These are phyloP conservation scores for Saccostrea cuccullata DNA, from an alignment of 1,140 invertebrate species.

Conservation along the genomic window DNA sequence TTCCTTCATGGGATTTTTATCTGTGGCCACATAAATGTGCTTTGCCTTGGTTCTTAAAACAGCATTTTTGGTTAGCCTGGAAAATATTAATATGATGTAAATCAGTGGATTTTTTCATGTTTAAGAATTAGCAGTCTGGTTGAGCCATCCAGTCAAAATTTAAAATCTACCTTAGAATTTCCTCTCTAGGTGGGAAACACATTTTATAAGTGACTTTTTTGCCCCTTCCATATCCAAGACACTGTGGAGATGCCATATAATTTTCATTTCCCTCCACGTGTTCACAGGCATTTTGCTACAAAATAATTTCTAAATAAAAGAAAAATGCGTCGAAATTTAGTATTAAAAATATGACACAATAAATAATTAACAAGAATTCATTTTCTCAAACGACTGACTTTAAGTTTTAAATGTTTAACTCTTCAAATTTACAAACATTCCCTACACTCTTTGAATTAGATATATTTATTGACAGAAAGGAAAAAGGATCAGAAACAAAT, in stretches of 20 bases:
- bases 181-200: slow-evolving; percentile 85
- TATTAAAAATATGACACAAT: too few species aligned
- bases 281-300: slow-evolving; percentile 90
- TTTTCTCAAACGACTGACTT: too few species aligned
- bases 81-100: slow-evolving; percentile 26
- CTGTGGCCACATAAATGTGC: slow-evolving; percentile 92
- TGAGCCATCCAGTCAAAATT: not conserved
- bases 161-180: slow-evolving; percentile 75
- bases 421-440: too few species aligned
- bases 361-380: too few species aligned
- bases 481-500: too few species aligned
- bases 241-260: slow-evolving; percentile 96
- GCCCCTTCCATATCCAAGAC: slow-evolving; percentile 95
- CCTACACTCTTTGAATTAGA: too few species aligned
- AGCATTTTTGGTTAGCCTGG: slow-evolving; percentile 84
- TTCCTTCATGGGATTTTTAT: slow-evolving; percentile 80
- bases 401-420: too few species aligned
- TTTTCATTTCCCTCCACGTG: slow-evolving; percentile 90
- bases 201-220: slow-evolving; percentile 78
- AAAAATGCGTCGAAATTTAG: too few species aligned
- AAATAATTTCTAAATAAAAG: not conserved
- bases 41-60: slow-evolving; percentile 87
- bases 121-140: not conserved
- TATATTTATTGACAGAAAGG: too few species aligned
- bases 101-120: not conserved